Evolutionary conservation across 1,140 invertebrate genomes (phyloP), one percentile per base, ranked within the genome.

Genomic region (Alviniconcha marisindica): DNA sequence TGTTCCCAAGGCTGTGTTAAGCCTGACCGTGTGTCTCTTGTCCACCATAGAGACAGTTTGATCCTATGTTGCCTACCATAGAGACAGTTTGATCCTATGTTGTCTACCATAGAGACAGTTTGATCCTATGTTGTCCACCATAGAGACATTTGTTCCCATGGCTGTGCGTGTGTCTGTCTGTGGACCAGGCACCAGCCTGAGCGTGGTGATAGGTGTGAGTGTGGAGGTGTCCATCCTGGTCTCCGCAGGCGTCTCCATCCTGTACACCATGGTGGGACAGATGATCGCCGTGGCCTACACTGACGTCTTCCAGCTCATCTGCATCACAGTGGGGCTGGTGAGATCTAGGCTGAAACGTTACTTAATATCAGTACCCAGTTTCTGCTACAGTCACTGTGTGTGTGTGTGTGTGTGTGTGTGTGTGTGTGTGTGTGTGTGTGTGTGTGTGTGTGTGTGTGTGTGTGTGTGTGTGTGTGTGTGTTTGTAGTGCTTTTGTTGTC

Each of bases 271-370:
- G 88, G 79, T 92, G 84, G 92, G 92, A 71, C 90, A 92, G 83
- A 91, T 93, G 88, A 85, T 92, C 15, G 86, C 92, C 56, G 91
- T 93, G 51, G 92, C 91, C 31, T 92, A 92, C 84, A 92, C 92
- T 24, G 92, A 93, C 73, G 87, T 93, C 56, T 83, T 90, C 2
- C 91, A 93, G 81, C 84, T 92, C 15, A 31, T 85, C 14, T 89
- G 92, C 74, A 91, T 93, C 42, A 84, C 85, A 4, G 33, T 90
- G 73, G 92, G 92, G n/a, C 81, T 93, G 89, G 92, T 92, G 77
- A 83, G n/a, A n/a, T n/a, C n/a, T n/a, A n/a, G n/a, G n/a, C n/a
- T n/a, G n/a, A n/a, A n/a, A n/a, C n/a, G n/a, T n/a, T n/a, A n/a
- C n/a, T n/a, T n/a, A n/a, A n/a, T n/a, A n/a, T n/a, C n/a, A n/a